These are phyloP conservation scores for Tokudaia tokunoshimensis DNA, from an alignment of 2,797 vertebrate species.

Conservation along the genomic window DNA sequence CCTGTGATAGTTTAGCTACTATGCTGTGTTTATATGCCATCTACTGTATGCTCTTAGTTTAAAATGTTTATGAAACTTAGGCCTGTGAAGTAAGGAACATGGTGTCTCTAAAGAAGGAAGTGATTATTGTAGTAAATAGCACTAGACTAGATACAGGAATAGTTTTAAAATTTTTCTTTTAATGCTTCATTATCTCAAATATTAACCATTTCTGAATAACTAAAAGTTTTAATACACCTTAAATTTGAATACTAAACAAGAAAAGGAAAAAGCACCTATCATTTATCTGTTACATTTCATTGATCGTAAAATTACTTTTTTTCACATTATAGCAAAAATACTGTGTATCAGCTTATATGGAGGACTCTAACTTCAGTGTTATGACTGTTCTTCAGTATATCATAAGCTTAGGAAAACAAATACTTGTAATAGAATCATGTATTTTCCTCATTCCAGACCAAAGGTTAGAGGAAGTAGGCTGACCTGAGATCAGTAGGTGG, in stretches of 20 bases:
- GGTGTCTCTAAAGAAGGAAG: slow-evolving; percentile 19
- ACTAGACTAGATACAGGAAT: neutral
- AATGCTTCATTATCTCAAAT: slow-evolving; percentile 48
- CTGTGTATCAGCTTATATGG: neutral
- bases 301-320: neutral
- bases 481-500: neutral
- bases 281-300: slow-evolving; percentile 4
- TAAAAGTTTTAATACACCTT: neutral
- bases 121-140: neutral
- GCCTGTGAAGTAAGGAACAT: neutral
- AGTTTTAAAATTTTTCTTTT: slow-evolving; percentile 47
- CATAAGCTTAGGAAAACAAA: neutral
- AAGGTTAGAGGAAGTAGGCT: neutral
- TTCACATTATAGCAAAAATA: neutral
- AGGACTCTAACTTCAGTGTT: neutral
- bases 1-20: slow-evolving; percentile 26
- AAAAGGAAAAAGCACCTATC: neutral
- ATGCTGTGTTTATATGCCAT: neutral
- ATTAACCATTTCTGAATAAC: slow-evolving; percentile 30
- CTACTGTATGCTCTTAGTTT: neutral
- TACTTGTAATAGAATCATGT: neutral
- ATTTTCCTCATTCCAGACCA: slow-evolving; percentile 35
- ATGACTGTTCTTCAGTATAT: neutral
- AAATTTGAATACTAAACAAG: slow-evolving; percentile 24
- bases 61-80: slow-evolving; percentile 19